Evolutionary conservation across 2,797 vertebrate genomes (phyloP).

Genomic region (Lutjanus campechanus): DNA sequence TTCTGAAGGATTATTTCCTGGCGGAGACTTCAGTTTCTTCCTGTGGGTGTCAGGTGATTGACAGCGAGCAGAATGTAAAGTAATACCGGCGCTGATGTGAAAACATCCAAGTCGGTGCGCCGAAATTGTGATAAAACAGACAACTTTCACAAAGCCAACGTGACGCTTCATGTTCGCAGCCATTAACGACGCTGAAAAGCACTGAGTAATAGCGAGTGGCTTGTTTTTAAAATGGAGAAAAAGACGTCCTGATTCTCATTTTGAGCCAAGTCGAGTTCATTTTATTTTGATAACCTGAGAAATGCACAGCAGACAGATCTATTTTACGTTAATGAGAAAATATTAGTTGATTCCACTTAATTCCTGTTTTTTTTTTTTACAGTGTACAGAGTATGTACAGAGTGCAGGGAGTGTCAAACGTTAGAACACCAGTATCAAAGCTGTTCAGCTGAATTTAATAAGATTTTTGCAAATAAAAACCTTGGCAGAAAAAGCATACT

Average conservation of each 20-base stretch:
- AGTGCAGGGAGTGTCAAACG: too few species aligned
- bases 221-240: slow-evolving; percentile 19
- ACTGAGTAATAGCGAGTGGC: not conserved
- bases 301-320: too few species aligned
- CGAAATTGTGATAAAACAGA: slow-evolving; percentile 41
- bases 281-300: not conserved
- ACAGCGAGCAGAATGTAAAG: slow-evolving; percentile 67
- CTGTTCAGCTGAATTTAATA: too few species aligned
- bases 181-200: slow-evolving; percentile 9
- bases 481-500: too few species aligned
- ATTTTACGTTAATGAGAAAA: too few species aligned
- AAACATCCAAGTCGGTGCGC: slow-evolving; percentile 35
- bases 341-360: too few species aligned
- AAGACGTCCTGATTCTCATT: not conserved
- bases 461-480: too few species aligned
- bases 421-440: too few species aligned
- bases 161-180: slow-evolving; percentile 20
- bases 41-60: slow-evolving; percentile 76
- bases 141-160: slow-evolving; percentile 43
- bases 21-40: slow-evolving; percentile 65
- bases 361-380: too few species aligned
- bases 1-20: slow-evolving; percentile 70
- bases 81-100: slow-evolving; percentile 55
- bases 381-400: too few species aligned
- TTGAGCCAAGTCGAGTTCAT: not conserved